These are phyloP conservation scores for Hydroisotoma schaefferi DNA, from an alignment of 2,888 invertebrate species.

Conservation along the genomic window DNA sequence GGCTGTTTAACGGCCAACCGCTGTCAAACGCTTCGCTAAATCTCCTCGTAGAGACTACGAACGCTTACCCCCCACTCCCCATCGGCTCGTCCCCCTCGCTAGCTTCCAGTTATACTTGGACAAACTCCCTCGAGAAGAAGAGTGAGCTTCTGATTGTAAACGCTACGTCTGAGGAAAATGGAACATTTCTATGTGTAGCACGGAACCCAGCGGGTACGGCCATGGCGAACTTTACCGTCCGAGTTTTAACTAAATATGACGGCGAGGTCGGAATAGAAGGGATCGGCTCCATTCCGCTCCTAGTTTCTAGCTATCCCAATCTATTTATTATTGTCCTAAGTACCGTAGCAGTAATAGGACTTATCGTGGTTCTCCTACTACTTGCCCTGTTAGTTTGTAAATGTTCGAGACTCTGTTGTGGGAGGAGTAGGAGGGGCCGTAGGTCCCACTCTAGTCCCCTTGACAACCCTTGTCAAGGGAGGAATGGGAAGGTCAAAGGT, in stretches of 20 bases:
- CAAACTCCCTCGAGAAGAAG: constrained; percentile 63
- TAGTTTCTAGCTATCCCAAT: constrained; percentile 46
- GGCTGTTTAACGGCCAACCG: constrained; percentile 69
- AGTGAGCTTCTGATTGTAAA: constrained; percentile 76
- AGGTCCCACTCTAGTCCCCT: constrained; percentile 18
- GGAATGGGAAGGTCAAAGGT: constrained; percentile 31
- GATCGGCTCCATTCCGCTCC: constrained; percentile 35
- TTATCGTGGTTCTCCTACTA: constrained; percentile 62
- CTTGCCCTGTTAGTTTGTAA: constrained; percentile 61
- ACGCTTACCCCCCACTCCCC: constrained; percentile 7
- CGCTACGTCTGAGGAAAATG: constrained; percentile 74
- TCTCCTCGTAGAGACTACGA: constrained; percentile 45
- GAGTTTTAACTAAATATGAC: constrained; percentile 46
- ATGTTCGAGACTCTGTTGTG: constrained; percentile 43
- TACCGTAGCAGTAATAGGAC: constrained; percentile 46
- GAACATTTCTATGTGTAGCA: constrained; percentile 79
- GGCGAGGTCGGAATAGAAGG: constrained; percentile 32
- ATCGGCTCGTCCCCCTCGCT: not conserved
- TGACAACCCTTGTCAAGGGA: constrained; percentile 17
- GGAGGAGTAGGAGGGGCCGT: constrained; percentile 22
- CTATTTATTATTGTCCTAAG: constrained; percentile 44
- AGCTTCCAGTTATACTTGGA: constrained; percentile 15
- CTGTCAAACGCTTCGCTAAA: constrained; percentile 46
- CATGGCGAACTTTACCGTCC: constrained; percentile 75
- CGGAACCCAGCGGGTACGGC: constrained; percentile 78